Base-by-base conservation (phyloP, 2,113 vertebrate species). In the Colistium nudipinnis region DNA sequence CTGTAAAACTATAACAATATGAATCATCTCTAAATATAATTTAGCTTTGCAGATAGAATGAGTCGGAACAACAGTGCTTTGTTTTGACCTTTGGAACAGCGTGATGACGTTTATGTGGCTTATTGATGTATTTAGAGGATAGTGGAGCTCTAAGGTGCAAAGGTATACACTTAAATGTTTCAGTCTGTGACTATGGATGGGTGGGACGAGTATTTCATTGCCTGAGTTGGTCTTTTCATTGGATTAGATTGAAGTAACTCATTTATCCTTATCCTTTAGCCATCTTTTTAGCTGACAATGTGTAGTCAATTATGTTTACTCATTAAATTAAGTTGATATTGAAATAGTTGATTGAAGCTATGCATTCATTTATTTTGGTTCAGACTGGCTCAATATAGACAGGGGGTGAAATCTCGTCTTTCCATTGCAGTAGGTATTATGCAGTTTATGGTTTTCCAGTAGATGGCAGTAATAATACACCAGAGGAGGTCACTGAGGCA, bases 381-480 rank as follows among this genome's bases (percentile, higher is more conserved):
- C 1, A 54, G 4, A 4, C 14, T 4, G 1, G 1, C 6, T 4
- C 17, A 3, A 8, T 41, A 22, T 64, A 61, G 39, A 13, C 11
- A 6, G 5, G 2, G 10, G n/a, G n/a, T 65, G 16, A 61, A 60
- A 70, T 51, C 48, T n/a, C 60, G 49, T 51, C 53, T 51, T 9
- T 41, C 13, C 16, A 17, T 59, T 25, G 20, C 31, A 51, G 51
- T 14, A 1, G n/a, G 24, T 14, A 17, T 14, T 4, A 8, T 43
- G 36, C 4, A 17, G 41, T 47, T 62, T 61, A 1, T 4, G 4
- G n/a, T 28, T 51, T 0, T 24, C 67, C 92, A 84, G 79, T 78
- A 92, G 91, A 89, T 91, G 92, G 92, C 91, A 93, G 89, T 87
- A 87, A 79, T 84, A 67, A 66, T 86, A 86, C 86, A 83, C 70